Percentiles rank a stretch among this genome's conserved stretches.
Conservation (phyloP, 2,113 vertebrate species). For the Rallus limicola region DNA sequence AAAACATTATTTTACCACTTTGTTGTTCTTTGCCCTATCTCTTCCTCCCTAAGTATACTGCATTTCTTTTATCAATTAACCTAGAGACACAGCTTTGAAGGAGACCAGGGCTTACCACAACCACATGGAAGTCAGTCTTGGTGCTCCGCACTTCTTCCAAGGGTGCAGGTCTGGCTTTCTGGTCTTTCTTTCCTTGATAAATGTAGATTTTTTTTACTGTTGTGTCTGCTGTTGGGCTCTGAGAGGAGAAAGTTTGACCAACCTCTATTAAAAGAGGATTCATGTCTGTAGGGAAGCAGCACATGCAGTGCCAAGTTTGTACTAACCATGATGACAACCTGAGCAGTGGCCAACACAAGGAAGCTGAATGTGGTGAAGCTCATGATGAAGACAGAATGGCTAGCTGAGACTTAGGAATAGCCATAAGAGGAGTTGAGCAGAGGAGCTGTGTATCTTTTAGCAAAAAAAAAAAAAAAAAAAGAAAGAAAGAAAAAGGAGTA, state of each 20-base stretch:
- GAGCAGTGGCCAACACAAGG: not conserved
- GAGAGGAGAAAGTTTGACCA: not conserved
- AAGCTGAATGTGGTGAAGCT: not conserved
- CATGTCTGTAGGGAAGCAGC: not conserved
- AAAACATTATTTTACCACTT: not conserved
- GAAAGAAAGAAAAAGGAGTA: not conserved
- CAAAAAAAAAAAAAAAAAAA: not conserved
- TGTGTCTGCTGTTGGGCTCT: not conserved
- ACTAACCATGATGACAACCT: not conserved
- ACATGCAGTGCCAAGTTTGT: not conserved
- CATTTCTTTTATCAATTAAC: not conserved
- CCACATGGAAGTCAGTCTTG: accelerated
- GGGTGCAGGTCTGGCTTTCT: not conserved
- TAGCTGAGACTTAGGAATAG: not conserved
- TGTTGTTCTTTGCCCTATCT: not conserved
- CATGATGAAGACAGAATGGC: not conserved
- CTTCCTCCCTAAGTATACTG: not conserved
- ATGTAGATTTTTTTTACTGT: not conserved
- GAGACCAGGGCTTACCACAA: not conserved
- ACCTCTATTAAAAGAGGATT: not conserved
- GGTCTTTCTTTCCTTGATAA: not conserved
- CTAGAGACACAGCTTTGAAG: not conserved
- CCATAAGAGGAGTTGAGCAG: not conserved
- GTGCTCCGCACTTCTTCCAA: not conserved
- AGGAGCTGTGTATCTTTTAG: not conserved